These are phyloP conservation scores for Scartelaos histophorus DNA, from an alignment of 2,113 vertebrate species.

Conservation along the genomic window DNA sequence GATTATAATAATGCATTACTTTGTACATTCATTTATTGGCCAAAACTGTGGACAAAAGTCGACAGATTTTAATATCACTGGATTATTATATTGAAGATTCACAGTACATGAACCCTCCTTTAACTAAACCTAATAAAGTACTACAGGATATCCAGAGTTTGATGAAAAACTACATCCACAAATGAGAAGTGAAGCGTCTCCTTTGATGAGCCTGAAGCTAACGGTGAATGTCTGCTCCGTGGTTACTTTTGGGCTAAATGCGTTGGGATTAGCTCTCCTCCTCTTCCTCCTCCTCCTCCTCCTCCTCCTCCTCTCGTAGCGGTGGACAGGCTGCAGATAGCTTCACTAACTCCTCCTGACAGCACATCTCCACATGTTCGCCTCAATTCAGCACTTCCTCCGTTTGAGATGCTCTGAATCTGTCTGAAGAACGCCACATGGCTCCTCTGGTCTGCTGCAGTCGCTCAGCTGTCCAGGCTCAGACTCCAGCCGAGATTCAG, in stretches of 20 bases:
- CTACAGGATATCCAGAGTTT: not conserved
- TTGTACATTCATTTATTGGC: too few species aligned
- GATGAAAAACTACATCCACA: not conserved
- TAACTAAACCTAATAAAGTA: not conserved
- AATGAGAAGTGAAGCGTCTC: not conserved
- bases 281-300: not conserved
- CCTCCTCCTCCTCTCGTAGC: constrained; percentile 1
- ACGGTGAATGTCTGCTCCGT: not conserved
- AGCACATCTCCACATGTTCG: constrained; percentile 51
- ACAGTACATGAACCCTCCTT: not conserved
- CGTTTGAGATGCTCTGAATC: not conserved
- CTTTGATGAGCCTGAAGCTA: not conserved
- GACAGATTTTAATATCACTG: too few species aligned
- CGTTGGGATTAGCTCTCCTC: not conserved
- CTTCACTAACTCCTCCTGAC: constrained; percentile 45
- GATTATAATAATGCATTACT: too few species aligned
- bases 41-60: too few species aligned
- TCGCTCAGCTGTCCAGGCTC: too few species aligned
- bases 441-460: not conserved
- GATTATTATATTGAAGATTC: too few species aligned
- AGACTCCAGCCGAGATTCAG: too few species aligned
- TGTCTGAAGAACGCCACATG: constrained; percentile 30
- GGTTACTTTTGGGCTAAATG: not conserved
- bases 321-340: constrained; percentile 14
- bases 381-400: constrained; percentile 38